Evolutionary conservation across 2,113 vertebrate species (phyloP).

Genomic region (Ploceus nigricollis): DNA sequence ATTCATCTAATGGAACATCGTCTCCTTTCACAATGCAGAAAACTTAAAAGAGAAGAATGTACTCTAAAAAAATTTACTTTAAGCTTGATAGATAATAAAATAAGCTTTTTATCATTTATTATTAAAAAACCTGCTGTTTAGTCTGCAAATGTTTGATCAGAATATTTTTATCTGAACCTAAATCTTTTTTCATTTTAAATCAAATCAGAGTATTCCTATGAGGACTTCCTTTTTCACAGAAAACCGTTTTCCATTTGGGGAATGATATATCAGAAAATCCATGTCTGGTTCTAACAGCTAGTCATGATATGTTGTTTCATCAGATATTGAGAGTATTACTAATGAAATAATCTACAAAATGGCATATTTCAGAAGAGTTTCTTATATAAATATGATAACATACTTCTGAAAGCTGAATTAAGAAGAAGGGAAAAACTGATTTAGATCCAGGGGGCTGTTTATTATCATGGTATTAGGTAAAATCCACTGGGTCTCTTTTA

Average conservation of each 20-base stretch:
- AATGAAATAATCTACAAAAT: constrained; percentile 9
- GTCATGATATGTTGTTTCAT: neutral
- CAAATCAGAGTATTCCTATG: neutral
- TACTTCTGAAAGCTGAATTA: neutral
- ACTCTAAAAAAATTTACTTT: neutral
- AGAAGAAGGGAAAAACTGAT: neutral
- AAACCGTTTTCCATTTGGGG: neutral
- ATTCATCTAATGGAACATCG: neutral
- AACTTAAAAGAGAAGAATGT: neutral
- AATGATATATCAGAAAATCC: constrained; percentile 17
- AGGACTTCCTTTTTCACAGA: neutral
- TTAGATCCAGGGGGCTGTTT: neutral
- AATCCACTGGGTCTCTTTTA: neutral
- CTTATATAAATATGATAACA: neutral
- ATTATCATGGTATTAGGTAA: neutral
- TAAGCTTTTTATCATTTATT: neutral
- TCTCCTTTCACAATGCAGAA: neutral
- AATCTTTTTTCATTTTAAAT: neutral
- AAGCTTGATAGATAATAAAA: neutral
- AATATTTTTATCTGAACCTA: neutral
- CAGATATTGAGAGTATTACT: neutral
- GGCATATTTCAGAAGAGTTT: neutral
- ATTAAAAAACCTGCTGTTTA: neutral
- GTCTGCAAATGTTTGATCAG: neutral
- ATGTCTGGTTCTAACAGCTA: neutral